Percentiles rank a stretch among this genome's conserved stretches.
phyloP scores from a whole-genome alignment of 2,888 invertebrate species.

The Drosophila paranaensis region DNA sequence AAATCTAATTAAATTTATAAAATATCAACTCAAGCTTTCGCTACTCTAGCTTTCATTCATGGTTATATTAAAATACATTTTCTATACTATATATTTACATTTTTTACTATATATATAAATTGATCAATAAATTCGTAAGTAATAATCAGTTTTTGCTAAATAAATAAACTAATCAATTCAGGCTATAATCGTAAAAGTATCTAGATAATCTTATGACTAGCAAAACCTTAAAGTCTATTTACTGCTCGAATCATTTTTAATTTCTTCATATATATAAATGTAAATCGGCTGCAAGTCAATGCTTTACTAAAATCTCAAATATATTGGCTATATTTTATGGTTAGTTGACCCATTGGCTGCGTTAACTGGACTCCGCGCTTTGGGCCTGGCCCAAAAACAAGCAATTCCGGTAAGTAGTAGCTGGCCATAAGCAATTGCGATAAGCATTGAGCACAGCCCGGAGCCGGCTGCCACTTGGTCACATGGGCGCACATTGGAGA shows the following conservation, averaged over 20 bases:
- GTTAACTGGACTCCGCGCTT: not conserved
- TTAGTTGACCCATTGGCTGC: not conserved
- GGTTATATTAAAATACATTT: no score
- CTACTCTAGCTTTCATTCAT: no score
- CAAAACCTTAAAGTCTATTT: not conserved
- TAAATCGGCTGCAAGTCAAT: no score
- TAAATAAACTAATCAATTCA: no score
- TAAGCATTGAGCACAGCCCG: constrained; percentile 40
- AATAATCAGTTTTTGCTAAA: no score
- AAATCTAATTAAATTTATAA: no score
- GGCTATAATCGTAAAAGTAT: no score
- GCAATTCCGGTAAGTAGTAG: constrained; percentile 47
- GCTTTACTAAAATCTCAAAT: not conserved
- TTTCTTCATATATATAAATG: not conserved
- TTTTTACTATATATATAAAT: no score
- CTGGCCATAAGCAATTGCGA: constrained; percentile 56
- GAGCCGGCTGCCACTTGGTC: constrained; percentile 43
- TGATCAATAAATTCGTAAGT: no score
- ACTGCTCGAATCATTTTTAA: not conserved
- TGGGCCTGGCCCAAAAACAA: constrained; percentile 1
- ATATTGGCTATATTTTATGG: not conserved
- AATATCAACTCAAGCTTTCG: no score
- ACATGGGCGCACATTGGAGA: constrained; percentile 59
- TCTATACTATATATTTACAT: no score
- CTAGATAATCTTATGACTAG: no score